A percentile compares a stretch with the other conserved stretches of the same genome.
These are phyloP conservation scores for Diadema setosum DNA, from an alignment of 35 echinoderm and acorn worm species.

Conservation along the genomic window DNA sequence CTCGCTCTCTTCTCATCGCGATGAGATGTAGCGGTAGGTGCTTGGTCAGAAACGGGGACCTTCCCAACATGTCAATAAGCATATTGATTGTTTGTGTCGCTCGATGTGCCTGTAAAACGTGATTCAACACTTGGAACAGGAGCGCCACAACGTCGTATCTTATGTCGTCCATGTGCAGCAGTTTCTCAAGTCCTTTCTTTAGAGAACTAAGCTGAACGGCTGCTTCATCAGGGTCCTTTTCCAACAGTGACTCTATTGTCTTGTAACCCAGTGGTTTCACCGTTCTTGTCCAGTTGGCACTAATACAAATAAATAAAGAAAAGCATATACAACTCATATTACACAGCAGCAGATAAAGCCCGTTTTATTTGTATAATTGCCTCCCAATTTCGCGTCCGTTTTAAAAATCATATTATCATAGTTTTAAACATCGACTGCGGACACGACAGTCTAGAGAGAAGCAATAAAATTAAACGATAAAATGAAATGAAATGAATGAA, in stretches of 20 bases:
- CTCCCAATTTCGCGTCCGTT: no score
- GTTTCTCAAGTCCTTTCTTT: conserved; percentile 32
- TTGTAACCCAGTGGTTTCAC: conserved; percentile 21
- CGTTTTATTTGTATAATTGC: no score
- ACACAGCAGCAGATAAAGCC: no score
- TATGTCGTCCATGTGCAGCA: conserved; percentile 55
- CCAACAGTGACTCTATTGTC: conserved; percentile 3
- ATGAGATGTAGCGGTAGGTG: conserved; percentile 35
- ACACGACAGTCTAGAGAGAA: no score
- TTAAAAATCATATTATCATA: no score
- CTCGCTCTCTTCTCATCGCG: not conserved
- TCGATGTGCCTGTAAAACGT: conserved; percentile 43
- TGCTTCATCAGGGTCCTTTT: conserved; percentile 35
- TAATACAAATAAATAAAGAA: no score
- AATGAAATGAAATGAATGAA: no score
- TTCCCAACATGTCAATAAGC: conserved; percentile 36
- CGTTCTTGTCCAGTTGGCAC: no score
- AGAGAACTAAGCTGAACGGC: conserved; percentile 11
- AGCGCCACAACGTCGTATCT: conserved; percentile 40
- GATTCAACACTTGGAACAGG: conserved; percentile 16
- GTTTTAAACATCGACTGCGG: no score
- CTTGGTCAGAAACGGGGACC: conserved; percentile 15
- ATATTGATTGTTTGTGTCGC: conserved; percentile 33
- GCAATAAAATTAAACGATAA: no score
- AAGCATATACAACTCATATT: no score